Evolutionary conservation across 23 tunicate species (phyloP).

Genomic region (Corella eumyota): DNA sequence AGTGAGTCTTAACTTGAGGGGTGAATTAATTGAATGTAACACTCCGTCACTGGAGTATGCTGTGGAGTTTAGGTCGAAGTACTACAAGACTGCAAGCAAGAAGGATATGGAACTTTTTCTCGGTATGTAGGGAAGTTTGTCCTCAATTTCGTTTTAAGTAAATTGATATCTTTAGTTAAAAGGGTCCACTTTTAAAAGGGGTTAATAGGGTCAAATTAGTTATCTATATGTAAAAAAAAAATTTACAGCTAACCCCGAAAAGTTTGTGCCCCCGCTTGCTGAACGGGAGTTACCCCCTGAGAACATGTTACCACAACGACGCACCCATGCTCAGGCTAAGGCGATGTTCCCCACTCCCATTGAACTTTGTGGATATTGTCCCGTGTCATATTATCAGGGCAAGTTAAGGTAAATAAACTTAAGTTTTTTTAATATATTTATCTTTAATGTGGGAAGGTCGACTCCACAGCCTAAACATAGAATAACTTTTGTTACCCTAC

Average conservation of each 20-base stretch:
- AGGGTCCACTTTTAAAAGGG: neutral
- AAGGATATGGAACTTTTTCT: slow-evolving; percentile 48
- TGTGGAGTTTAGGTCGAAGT: slow-evolving; percentile 68
- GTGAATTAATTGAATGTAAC: slow-evolving; percentile 78
- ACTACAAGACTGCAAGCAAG: slow-evolving; percentile 47
- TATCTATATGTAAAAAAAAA: neutral
- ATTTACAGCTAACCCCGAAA: slow-evolving; percentile 61
- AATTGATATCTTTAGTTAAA: neutral
- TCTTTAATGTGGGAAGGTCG: too few species aligned
- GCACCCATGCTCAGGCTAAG: slow-evolving; percentile 46
- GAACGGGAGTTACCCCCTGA: slow-evolving; percentile 22
- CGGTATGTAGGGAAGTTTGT: slow-evolving; percentile 25
- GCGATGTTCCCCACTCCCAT: slow-evolving; percentile 61
- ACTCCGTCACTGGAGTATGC: slow-evolving; percentile 37
- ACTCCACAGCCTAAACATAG: too few species aligned
- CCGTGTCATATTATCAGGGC: slow-evolving; percentile 63
- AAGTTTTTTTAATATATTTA: too few species aligned
- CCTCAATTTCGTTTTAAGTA: neutral
- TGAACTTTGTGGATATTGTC: slow-evolving; percentile 78
- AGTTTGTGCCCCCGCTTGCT: slow-evolving; percentile 71
- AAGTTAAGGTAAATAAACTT: slow-evolving; percentile 41
- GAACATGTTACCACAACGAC: slow-evolving; percentile 40
- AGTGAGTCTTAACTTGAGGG: slow-evolving; percentile 45
- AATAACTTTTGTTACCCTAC: too few species aligned
- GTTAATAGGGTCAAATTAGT: neutral